Base-by-base conservation (phyloP, 2,113 vertebrate genomes). In the Variabilichromis moorii region DNA sequence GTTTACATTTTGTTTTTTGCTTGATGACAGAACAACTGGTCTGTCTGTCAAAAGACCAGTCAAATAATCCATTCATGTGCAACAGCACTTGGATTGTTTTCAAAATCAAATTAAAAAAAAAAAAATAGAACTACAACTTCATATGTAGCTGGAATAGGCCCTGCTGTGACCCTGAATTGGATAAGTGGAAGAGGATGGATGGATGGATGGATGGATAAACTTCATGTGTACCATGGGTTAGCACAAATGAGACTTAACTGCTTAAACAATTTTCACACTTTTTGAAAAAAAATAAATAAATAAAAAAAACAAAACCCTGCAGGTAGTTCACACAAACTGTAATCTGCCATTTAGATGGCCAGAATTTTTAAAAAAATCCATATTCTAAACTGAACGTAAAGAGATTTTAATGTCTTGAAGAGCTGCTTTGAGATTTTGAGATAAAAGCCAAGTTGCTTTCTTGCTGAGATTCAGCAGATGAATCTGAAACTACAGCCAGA, bases 261-360 rank as follows among this genome's bases (percentile, higher is more conserved):
- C 68, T 47, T 76, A 76, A 76, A 28, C 24, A 26, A 17, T 47
- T 76, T 73, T 1, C 40, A 28, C 8, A 13, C 14, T 47, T 17
- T 73, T 28, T 17, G 37, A 2, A 0, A 4, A 7, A 2, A 19
- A 5, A 21, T 0, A 10, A 11, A 37, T 1, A 35, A 35, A 37
- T 1, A 3, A 0, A 8, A 1, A 1, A n/a, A 11, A 4, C 0
- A 6, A 19, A 19, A 37, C 14, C 24, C 1, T 76, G 40, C 21
- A 47, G 6, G 9, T 73, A 73, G n/a, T 73, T 42, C 21, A 26
- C n/a, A 9, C 3, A 1, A 21, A 71, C 1, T 40, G 33, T 37
- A 66, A 68, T 66, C 33, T 66, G 19, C 10, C 33, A 66, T 68
- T 13, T 37, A 37, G 21, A 45, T 0, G 13, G 4, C 37, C 21